These are phyloP conservation scores for Adrianichthys oophorus DNA, from an alignment of 2,797 vertebrate genomes.

Conservation along the genomic window DNA sequence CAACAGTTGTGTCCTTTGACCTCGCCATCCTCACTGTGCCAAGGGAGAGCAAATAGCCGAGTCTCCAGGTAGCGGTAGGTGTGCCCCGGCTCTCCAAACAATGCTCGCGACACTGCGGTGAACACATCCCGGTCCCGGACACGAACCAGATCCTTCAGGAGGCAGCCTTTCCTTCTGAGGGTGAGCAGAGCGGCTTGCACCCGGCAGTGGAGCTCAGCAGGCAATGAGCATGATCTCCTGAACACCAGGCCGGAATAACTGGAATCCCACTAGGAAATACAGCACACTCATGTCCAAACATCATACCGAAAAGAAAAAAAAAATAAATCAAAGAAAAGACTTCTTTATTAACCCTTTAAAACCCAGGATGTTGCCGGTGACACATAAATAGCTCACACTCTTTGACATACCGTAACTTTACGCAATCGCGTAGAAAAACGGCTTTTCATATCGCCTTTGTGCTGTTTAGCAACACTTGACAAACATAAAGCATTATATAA, in stretches of 20 bases:
- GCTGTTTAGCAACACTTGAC: no score
- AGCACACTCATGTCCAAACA: conserved; percentile 18
- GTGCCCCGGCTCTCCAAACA: conserved; percentile 89
- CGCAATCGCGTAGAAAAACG: no score
- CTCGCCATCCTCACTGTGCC: conserved; percentile 81
- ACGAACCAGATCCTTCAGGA: conserved; percentile 90
- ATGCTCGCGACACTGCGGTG: conserved; percentile 88
- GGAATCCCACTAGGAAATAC: conserved; percentile 85
- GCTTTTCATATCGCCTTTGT: no score
- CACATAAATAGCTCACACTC: no score
- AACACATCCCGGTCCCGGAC: conserved; percentile 92
- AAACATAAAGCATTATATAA: no score
- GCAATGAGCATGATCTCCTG: conserved; percentile 79
- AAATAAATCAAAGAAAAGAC: no score
- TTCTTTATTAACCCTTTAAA: no score
- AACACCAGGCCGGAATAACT: conserved; percentile 89
- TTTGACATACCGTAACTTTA: no score
- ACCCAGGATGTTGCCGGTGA: no score
- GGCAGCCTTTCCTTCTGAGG: conserved; percentile 81
- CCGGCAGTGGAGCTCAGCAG: conserved; percentile 81
- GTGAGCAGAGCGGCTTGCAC: conserved; percentile 85
- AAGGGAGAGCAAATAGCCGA: conserved; percentile 93
- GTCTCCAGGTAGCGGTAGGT: conserved; percentile 97
- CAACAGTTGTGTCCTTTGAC: conserved; percentile 76
- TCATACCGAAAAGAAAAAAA: background rate